Base-by-base conservation (phyloP, 2,113 vertebrate species). In the Melospiza georgiana region DNA sequence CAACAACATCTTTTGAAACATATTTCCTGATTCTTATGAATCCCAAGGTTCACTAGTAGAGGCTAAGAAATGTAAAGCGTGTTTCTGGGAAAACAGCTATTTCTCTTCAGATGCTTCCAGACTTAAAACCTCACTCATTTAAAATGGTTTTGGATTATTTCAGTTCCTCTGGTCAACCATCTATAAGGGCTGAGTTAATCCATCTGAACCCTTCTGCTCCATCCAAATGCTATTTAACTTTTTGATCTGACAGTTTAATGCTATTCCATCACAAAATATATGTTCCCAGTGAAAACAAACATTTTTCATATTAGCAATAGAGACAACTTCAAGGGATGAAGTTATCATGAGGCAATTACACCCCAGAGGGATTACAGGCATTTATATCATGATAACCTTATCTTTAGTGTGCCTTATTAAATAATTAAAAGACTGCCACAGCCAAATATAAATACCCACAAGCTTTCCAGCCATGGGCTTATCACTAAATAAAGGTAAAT, bases 171-270 rank as follows among this genome's bases (percentile, higher is more conserved):
- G 62, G 77, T 95, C 84, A 96, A 69, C 81, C 6, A 3, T 75
- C 84, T 94, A 86, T 61, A 61, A 89, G 57, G 84, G 75, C 67
- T 96, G 79, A 95, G 63, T 92, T 96, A 95, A 97, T 94, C 88
- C 91, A 90, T 90, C 88, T 96, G 90, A 92, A 91, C 63, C n/a
- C 62, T 89, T 95, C 89, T 94, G 87, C 78, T 95, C 66, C 61
- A 67, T 97, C 93, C 93, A 96, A 94, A 80, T 89, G 86, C 93
- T 90, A 80, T 95, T 96, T 93, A 94, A 78, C 77, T 94, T 95
- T 97, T 90, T 94, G 94, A 94, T 93, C 78, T 96, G 96, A 95
- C 94, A 96, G 93, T 83, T 97, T 97, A 97, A 96, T 96, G 88
- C 68, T 92, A 58, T 74, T 92, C 28, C 68, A 84, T 90, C 58